phyloP scores from a whole-genome alignment of 2,888 invertebrate genomes.

The Agrotis ipsilon region DNA sequence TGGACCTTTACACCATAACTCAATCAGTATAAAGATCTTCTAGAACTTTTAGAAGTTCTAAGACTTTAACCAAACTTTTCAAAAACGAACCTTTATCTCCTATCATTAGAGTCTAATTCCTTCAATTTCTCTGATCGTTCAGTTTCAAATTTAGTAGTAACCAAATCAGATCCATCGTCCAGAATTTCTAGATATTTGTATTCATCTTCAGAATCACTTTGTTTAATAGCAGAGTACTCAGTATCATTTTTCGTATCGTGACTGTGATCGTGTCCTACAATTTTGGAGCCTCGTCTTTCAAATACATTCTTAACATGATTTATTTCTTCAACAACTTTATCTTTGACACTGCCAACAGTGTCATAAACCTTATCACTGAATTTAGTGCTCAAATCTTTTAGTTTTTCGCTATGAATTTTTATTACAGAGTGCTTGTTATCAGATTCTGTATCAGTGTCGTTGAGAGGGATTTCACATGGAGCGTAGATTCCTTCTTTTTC shows the following conservation, averaged over 20 bases:
- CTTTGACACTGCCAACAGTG: slow-evolving; percentile 80
- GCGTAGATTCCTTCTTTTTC: slow-evolving; percentile 76
- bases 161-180: slow-evolving; percentile 82
- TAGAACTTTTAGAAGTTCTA: slow-evolving; percentile 9
- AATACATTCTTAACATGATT: slow-evolving; percentile 77
- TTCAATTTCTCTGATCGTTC: slow-evolving; percentile 66
- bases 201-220: slow-evolving; percentile 82
- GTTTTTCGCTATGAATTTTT: slow-evolving; percentile 73
- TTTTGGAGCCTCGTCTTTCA: slow-evolving; percentile 75
- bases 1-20: slow-evolving; percentile 28
- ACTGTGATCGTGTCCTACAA: slow-evolving; percentile 68
- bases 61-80: not conserved
- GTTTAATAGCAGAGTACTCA: slow-evolving; percentile 74
- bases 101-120: slow-evolving; percentile 63
- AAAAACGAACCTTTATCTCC: slow-evolving; percentile 19
- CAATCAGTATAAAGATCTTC: slow-evolving; percentile 19
- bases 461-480: slow-evolving; percentile 84
- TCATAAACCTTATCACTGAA: slow-evolving; percentile 82
- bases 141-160: slow-evolving; percentile 56
- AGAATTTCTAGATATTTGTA: slow-evolving; percentile 85
- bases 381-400: slow-evolving; percentile 78
- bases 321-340: slow-evolving; percentile 72
- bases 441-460: slow-evolving; percentile 73
- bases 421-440: slow-evolving; percentile 67
- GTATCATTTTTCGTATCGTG: slow-evolving; percentile 71